These are phyloP conservation scores for Okapia johnstoni DNA, from an alignment of 2,113 vertebrate species.

Conservation along the genomic window DNA sequence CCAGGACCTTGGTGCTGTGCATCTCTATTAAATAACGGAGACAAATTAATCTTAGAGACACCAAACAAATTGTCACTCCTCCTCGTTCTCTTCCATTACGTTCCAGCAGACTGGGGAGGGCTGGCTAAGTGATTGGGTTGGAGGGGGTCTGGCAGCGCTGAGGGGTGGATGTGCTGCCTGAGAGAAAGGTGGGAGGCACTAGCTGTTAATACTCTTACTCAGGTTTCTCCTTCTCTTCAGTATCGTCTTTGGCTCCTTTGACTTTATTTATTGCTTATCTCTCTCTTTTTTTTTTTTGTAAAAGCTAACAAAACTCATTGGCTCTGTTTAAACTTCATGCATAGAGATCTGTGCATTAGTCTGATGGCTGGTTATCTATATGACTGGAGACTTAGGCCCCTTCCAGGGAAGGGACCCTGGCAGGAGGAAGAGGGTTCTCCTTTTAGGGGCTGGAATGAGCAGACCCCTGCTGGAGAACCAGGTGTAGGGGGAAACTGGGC, in stretches of 20 bases:
- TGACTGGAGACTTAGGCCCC: slow-evolving; percentile 67
- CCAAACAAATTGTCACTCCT: slow-evolving; percentile 89
- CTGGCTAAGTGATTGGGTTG: slow-evolving; percentile 69
- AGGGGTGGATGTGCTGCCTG: slow-evolving; percentile 54
- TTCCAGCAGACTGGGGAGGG: slow-evolving; percentile 81
- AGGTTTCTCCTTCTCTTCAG: slow-evolving; percentile 46
- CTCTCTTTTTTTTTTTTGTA: background rate
- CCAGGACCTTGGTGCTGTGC: slow-evolving; percentile 85
- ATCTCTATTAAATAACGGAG: slow-evolving; percentile 89
- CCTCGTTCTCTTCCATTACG: slow-evolving; percentile 74
- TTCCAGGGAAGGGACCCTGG: background rate
- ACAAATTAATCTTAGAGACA: slow-evolving; percentile 90
- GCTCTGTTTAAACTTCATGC: slow-evolving; percentile 78
- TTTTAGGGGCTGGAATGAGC: background rate
- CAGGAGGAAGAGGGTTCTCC: background rate
- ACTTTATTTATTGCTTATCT: slow-evolving; percentile 47
- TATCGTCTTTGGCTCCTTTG: slow-evolving; percentile 29
- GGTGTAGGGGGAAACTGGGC: background rate
- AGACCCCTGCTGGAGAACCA: background rate
- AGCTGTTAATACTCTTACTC: slow-evolving; percentile 69
- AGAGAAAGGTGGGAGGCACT: slow-evolving; percentile 66
- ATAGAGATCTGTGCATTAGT: slow-evolving; percentile 70
- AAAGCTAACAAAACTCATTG: slow-evolving; percentile 71
- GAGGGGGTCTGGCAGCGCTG: slow-evolving; percentile 45
- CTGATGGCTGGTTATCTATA: slow-evolving; percentile 73